A percentile compares a stretch with the other conserved stretches of the same genome.
phyloP scores from a whole-genome alignment of 2,797 vertebrate genomes.

The Myotis myotis region DNA sequence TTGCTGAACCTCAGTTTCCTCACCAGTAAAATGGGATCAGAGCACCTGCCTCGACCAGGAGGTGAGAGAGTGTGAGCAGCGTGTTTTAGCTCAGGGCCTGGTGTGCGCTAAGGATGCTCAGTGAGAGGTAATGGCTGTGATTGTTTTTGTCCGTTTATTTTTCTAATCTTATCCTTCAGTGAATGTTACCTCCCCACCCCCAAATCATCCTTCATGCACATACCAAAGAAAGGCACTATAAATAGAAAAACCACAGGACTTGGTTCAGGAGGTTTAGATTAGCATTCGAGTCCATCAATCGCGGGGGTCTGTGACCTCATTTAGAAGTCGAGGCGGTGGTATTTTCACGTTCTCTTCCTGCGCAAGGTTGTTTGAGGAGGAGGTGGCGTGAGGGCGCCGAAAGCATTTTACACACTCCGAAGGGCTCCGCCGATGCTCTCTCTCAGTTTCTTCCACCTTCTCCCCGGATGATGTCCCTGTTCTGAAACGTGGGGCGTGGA shows the following conservation, averaged over 20 bases:
- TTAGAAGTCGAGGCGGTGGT: accelerated
- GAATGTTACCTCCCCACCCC: neutral
- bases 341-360: neutral
- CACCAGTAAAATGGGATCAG: neutral
- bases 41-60: neutral
- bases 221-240: neutral
- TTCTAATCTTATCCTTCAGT: neutral
- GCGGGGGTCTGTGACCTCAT: neutral
- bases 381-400: accelerated
- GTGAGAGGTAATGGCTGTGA: neutral
- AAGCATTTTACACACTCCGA: neutral
- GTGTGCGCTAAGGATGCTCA: accelerated
- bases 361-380: neutral
- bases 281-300: neutral
- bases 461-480: neutral
- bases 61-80: accelerated
- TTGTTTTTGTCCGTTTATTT: neutral
- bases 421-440: accelerated
- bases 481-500: neutral
- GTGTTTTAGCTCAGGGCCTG: neutral
- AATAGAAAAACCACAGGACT: neutral
- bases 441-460: neutral
- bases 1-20: neutral
- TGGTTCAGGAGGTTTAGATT: neutral
- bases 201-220: neutral